A percentile compares a stretch with the other conserved stretches of the same genome.
phyloP scores from a whole-genome alignment of 1,140 invertebrate genomes.

The Polypedilum vanderplanki region DNA sequence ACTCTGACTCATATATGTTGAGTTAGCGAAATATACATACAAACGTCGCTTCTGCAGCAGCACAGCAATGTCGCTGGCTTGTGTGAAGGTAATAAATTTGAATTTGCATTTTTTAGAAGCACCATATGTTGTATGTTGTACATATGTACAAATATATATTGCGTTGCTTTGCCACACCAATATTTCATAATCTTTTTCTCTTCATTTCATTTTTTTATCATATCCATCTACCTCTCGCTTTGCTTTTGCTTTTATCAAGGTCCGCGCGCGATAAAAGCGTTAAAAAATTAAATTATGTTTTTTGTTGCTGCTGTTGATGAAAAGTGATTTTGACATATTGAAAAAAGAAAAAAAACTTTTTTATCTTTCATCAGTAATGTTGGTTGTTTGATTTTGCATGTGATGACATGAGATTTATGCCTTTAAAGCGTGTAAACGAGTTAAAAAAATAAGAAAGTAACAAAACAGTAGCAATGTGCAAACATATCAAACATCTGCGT shows the following conservation, averaged over 20 bases:
- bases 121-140: background rate
- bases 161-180: background rate
- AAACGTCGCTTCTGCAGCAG: background rate
- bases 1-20: background rate
- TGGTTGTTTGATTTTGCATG: background rate
- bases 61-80: background rate
- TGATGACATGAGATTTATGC: background rate
- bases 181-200: background rate
- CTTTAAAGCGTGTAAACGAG: background rate
- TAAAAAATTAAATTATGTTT: too few species aligned
- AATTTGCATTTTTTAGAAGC: conserved; percentile 26
- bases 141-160: background rate
- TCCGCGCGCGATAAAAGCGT: too few species aligned
- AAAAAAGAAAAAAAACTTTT: background rate
- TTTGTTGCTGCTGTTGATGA: background rate
- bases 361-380: background rate
- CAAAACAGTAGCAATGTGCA: background rate
- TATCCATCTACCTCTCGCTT: too few species aligned
- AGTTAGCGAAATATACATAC: background rate
- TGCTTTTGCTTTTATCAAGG: too few species aligned
- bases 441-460: too few species aligned
- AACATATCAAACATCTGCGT: background rate
- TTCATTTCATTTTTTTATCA: too few species aligned
- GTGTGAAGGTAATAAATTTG: conserved; percentile 29
- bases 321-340: background rate